Conservation (phyloP, 2,797 vertebrate species). For the Typhlichthys eigenmanni region DNA sequence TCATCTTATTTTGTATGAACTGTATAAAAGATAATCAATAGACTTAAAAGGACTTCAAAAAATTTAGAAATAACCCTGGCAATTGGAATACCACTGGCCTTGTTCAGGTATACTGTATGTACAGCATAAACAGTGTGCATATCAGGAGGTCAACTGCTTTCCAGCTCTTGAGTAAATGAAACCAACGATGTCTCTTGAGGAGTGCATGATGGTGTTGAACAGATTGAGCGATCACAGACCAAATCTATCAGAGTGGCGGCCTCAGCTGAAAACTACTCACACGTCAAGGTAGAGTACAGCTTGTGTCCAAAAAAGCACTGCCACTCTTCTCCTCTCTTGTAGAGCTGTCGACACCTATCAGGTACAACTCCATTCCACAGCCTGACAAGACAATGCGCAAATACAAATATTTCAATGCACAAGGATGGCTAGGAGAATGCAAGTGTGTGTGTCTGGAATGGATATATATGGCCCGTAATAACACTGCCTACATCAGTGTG, state of each 20-base stretch:
- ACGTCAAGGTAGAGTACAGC: constrained; percentile 79
- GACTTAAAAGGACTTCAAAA: no score
- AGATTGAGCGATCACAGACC: neutral
- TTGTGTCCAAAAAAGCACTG: constrained; percentile 85
- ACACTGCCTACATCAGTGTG: neutral
- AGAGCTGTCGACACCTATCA: constrained; percentile 80
- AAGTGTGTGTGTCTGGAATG: neutral
- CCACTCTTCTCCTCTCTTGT: constrained; percentile 83
- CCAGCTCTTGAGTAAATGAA: constrained; percentile 5
- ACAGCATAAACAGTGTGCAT: neutral
- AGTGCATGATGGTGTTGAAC: constrained; percentile 6
- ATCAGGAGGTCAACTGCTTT: constrained; percentile 4
- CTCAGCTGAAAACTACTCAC: constrained; percentile 64
- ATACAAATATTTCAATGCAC: no score
- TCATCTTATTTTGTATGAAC: no score
- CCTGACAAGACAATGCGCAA: constrained; percentile 55
- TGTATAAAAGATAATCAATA: no score
- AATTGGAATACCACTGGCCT: no score
- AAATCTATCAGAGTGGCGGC: neutral
- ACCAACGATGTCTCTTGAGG: neutral
- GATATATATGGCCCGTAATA: neutral
- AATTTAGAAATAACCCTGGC: no score
- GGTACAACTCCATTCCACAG: constrained; percentile 84
- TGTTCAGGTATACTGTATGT: neutral
- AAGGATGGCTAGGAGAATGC: no score